phyloP scores from a whole-genome alignment of 1,140 invertebrate genomes.

The Drosophila kanapiae region DNA sequence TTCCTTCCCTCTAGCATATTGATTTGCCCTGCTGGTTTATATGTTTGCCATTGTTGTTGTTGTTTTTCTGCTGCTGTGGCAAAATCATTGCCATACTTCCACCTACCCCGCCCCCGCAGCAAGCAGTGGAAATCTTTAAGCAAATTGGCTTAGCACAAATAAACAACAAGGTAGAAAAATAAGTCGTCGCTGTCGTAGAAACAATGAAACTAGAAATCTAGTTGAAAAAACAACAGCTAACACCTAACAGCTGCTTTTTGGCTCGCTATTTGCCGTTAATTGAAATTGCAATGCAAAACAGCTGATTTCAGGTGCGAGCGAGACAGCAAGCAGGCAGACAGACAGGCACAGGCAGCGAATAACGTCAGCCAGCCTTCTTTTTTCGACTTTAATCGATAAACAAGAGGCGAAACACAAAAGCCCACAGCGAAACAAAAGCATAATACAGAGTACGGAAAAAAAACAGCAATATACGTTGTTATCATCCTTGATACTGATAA shows the following conservation, averaged over 20 bases:
- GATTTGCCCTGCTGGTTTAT: slow-evolving; percentile 37
- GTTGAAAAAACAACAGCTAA: slow-evolving; percentile 29
- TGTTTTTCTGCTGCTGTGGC: slow-evolving; percentile 17
- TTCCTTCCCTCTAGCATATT: slow-evolving; percentile 39
- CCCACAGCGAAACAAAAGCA: slow-evolving; percentile 12
- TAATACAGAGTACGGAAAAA: slow-evolving; percentile 2
- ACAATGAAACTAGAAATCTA: slow-evolving; percentile 39
- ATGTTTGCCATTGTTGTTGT: not conserved
- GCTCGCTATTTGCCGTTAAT: slow-evolving; percentile 35
- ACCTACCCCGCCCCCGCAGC: not conserved
- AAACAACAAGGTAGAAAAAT: slow-evolving; percentile 52
- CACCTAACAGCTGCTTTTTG: slow-evolving; percentile 40
- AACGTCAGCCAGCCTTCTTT: slow-evolving; percentile 32
- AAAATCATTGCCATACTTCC: slow-evolving; percentile 28
- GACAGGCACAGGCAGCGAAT: slow-evolving; percentile 8
- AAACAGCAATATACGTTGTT: slow-evolving; percentile 9
- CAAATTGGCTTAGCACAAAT: slow-evolving; percentile 80
- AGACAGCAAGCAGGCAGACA: not conserved
- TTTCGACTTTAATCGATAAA: slow-evolving; percentile 72
- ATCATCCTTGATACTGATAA: slow-evolving; percentile 27
- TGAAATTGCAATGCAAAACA: slow-evolving; percentile 51
- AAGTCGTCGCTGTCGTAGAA: slow-evolving; percentile 1
- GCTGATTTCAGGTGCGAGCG: slow-evolving; percentile 53
- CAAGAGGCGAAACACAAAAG: slow-evolving; percentile 29
- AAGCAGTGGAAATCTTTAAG: slow-evolving; percentile 57